phyloP scores from a whole-genome alignment of 2,888 invertebrate species.

The Encarsia formosa region DNA sequence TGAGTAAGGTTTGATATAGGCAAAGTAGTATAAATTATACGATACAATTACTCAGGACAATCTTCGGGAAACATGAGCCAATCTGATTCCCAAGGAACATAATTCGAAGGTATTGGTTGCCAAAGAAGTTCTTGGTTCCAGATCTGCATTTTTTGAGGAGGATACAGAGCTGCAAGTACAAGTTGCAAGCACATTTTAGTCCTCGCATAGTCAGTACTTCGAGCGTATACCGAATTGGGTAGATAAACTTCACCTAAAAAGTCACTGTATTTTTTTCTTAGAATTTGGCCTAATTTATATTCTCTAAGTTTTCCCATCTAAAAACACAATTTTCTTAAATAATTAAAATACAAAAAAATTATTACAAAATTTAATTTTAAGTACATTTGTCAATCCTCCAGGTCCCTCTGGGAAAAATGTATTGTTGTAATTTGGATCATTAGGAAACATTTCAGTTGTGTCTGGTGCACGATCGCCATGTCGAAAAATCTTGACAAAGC shows the following conservation, averaged over 20 bases:
- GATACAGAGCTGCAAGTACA: slow-evolving; percentile 66
- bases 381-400: slow-evolving; percentile 34
- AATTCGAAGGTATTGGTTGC: slow-evolving; percentile 59
- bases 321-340: slow-evolving; percentile 2
- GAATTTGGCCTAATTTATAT: slow-evolving; percentile 53
- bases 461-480: slow-evolving; percentile 33
- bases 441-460: slow-evolving; percentile 27
- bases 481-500: slow-evolving; percentile 33
- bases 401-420: slow-evolving; percentile 30
- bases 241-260: slow-evolving; percentile 54
- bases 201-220: slow-evolving; percentile 67
- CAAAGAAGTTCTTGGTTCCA: slow-evolving; percentile 60
- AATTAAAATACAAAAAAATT: background rate
- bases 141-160: slow-evolving; percentile 55
- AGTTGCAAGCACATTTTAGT: slow-evolving; percentile 71
- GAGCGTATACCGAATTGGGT: slow-evolving; percentile 44
- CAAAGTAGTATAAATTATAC: no score
- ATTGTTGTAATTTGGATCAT: slow-evolving; percentile 26
- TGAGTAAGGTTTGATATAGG: no score
- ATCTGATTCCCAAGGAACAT: slow-evolving; percentile 20
- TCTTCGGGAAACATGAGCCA: slow-evolving; percentile 32
- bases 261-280: slow-evolving; percentile 53
- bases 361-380: background rate
- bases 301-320: slow-evolving; percentile 57
- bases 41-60: slow-evolving; percentile 29